These are phyloP conservation scores for Leptinotarsa defecta DNA, from an alignment of 1,140 invertebrate species.

Conservation along the genomic window DNA sequence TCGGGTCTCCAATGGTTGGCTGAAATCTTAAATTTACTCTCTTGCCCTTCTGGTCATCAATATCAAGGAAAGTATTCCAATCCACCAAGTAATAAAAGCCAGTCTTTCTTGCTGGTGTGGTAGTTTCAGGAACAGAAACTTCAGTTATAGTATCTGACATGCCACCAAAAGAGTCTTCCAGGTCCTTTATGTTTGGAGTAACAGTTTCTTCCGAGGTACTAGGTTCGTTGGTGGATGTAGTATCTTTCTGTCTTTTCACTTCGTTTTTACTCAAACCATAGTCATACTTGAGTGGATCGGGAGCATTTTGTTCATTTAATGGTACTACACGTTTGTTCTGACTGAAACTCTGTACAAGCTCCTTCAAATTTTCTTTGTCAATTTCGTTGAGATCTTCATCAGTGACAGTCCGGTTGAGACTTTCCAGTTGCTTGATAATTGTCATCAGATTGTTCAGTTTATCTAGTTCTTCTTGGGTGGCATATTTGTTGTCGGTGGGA, in stretches of 20 bases:
- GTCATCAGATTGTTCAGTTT: constrained; percentile 57
- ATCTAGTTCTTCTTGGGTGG: constrained; percentile 54
- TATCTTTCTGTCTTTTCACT: constrained; percentile 46
- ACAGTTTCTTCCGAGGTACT: constrained; percentile 49
- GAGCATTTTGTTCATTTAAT: constrained; percentile 47
- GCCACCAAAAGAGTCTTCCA: constrained; percentile 79
- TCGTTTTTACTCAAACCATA: constrained; percentile 47
- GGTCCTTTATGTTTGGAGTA: constrained; percentile 63
- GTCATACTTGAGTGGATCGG: constrained; percentile 46
- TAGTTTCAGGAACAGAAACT: constrained; percentile 49
- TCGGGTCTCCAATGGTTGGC: constrained; percentile 77
- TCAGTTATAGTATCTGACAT: constrained; percentile 58
- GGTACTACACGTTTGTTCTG: constrained; percentile 27
- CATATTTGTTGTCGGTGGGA: constrained; percentile 42
- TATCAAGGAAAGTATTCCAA: constrained; percentile 83
- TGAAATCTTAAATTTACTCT: constrained; percentile 78
- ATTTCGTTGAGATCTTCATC: constrained; percentile 50
- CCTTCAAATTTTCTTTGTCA: constrained; percentile 48
- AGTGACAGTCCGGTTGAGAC: constrained; percentile 56
- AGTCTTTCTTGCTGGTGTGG: constrained; percentile 66
- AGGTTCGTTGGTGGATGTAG: constrained; percentile 37
- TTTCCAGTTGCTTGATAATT: constrained; percentile 53
- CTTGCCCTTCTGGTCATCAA: constrained; percentile 74
- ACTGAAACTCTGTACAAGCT: constrained; percentile 48
- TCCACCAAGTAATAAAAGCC: constrained; percentile 83